Evolutionary conservation across 2,113 vertebrate genomes (phyloP).

Genomic region (Periophthalmus modestus): DNA sequence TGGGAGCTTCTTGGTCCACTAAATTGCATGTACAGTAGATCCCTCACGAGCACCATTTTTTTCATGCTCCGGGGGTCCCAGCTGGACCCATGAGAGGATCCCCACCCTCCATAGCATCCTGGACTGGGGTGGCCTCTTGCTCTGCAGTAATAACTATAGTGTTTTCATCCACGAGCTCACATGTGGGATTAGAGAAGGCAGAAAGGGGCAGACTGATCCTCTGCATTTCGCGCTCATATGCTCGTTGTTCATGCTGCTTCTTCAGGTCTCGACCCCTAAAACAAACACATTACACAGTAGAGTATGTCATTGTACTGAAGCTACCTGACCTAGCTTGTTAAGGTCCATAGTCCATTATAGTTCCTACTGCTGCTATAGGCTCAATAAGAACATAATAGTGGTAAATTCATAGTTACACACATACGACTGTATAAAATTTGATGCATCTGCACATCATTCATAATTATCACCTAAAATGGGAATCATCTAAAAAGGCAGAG

Average conservation of each 20-base stretch:
- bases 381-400: not conserved
- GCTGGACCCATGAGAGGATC: constrained; percentile 85
- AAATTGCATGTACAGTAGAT: constrained; percentile 19
- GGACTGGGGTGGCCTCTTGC: constrained; percentile 73
- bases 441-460: constrained; percentile 43
- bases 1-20: constrained; percentile 52
- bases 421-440: not conserved
- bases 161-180: constrained; percentile 91
- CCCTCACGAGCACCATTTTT: not conserved
- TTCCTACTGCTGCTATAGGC: not conserved
- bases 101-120: constrained; percentile 73
- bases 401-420: not conserved
- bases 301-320: not conserved
- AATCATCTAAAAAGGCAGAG: constrained; percentile 22
- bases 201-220: constrained; percentile 90
- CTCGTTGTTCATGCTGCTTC: constrained; percentile 86
- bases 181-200: constrained; percentile 89
- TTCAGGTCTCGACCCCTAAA: constrained; percentile 87
- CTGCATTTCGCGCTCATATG: constrained; percentile 90
- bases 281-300: constrained; percentile 8
- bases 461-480: constrained; percentile 61
- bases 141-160: constrained; percentile 80
- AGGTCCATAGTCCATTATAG: not conserved
- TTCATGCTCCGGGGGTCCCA: constrained; percentile 93
- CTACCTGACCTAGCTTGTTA: not conserved